phyloP scores from a whole-genome alignment of 2,797 vertebrate species.

The Ctenochaetus hawaiiensis region DNA sequence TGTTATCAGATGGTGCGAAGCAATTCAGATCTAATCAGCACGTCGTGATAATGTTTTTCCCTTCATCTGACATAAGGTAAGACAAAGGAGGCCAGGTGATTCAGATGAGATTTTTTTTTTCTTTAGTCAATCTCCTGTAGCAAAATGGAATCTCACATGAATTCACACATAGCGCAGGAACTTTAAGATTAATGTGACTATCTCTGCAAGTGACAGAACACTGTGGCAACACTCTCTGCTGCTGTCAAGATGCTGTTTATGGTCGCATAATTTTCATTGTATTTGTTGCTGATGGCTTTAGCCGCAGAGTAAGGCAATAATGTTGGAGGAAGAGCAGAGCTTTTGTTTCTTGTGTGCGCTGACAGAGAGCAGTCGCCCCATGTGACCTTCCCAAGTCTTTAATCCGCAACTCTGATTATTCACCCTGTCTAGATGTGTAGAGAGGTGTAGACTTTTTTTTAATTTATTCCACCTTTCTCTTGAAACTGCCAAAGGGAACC shows the following conservation, averaged over 20 bases:
- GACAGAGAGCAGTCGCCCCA: conserved; percentile 25
- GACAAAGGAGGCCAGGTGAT: conserved; percentile 69
- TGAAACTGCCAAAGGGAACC: conserved; percentile 48
- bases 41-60: conserved; percentile 59
- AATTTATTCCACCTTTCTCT: conserved; percentile 11
- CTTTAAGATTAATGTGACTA: conserved; percentile 71
- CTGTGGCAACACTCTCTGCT: conserved; percentile 27
- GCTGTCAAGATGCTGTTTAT: conserved; percentile 57
- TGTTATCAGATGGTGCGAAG: conserved; percentile 76
- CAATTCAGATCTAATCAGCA: conserved; percentile 82
- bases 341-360: conserved; percentile 33
- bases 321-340: conserved; percentile 50
- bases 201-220: conserved; percentile 60
- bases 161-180: conserved; percentile 61
- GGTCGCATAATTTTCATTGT: conserved; percentile 60
- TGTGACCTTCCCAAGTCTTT: conserved; percentile 35
- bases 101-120: conserved; percentile 42
- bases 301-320: conserved; percentile 49
- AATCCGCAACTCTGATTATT: conserved; percentile 62
- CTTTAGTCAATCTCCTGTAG: conserved; percentile 51
- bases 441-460: conserved; percentile 36
- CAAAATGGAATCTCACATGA: conserved; percentile 65
- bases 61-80: conserved; percentile 60
- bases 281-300: conserved; percentile 59
- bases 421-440: conserved; percentile 13